Evolutionary conservation across 2,797 vertebrate genomes (phyloP), one percentile per base, ranked within the genome.

Genomic region (Lepilemur septentrionalis): DNA sequence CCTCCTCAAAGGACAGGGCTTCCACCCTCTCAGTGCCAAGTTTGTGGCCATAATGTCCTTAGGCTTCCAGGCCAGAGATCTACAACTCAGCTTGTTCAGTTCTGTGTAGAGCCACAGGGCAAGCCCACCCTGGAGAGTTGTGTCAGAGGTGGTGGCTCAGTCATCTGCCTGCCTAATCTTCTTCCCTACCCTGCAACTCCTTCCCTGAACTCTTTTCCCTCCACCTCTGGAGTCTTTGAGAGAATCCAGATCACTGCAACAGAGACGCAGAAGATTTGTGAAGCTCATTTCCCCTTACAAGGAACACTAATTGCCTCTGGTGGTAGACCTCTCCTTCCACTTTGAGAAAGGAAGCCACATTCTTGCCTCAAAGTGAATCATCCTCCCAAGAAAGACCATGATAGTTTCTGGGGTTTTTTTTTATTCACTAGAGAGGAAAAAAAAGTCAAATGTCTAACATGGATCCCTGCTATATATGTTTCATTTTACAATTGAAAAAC

Each of bases 401-500:
- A n/a, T 11, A 72, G 8, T 17, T 57, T 82, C 12, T 72, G 70
- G 70, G 55, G 5, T 30, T 92, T 11, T 10, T 14, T 10, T 41
- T 87, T 86, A 59, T 82, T 81, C 5, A 59, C n/a, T 43, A 48
- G 18, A 89, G 78, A 73, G 28, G 52, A 87, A 46, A 70, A 70
- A 89, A 76, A 78, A 13, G 10, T n/a, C 88, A 63, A 91, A 75
- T 22, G 38, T 50, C 80, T 84, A 84, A 67, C 4, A 79, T 13
- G 6, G 23, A 22, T 78, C 25, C 7, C 23, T 92, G 20, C 4
- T 81, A 46, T 43, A 72, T 23, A 14, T 63, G 85, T 73, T 81
- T 79, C 25, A 25, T 84, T 92, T 95, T 91, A 79, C 61, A 41
- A 57, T 5, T 85, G 35, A 92, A 94, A 75, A 89, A 70, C 4